These are phyloP conservation scores for Hypothenemus hampei DNA, from an alignment of 1,140 invertebrate species.

Conservation along the genomic window DNA sequence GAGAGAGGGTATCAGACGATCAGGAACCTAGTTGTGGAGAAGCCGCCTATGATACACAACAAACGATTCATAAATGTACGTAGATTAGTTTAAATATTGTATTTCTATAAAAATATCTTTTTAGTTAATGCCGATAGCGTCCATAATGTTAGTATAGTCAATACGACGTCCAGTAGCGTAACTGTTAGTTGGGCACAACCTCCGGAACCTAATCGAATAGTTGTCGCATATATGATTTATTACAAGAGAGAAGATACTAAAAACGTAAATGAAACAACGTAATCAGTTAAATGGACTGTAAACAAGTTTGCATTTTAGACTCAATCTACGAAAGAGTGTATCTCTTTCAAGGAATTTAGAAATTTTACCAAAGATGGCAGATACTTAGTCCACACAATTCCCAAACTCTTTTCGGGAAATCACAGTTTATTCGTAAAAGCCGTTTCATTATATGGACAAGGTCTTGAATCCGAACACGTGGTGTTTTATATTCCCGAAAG, in stretches of 20 bases:
- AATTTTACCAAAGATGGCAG: conserved; percentile 40
- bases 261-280: conserved; percentile 50
- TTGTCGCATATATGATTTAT: conserved; percentile 76
- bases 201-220: conserved; percentile 75
- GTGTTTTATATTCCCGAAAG: conserved; percentile 61
- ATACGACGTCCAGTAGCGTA: conserved; percentile 47
- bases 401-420: conserved; percentile 71
- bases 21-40: conserved; percentile 44
- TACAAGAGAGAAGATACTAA: conserved; percentile 60
- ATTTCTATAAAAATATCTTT: conserved; percentile 5
- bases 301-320: neutral
- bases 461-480: conserved; percentile 58
- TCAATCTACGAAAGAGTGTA: conserved; percentile 48
- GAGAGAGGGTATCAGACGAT: conserved; percentile 50
- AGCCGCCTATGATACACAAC: conserved; percentile 40
- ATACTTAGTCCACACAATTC: conserved; percentile 45
- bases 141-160: conserved; percentile 46
- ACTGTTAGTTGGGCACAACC: conserved; percentile 74
- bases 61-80: conserved; percentile 36
- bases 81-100: neutral
- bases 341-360: conserved; percentile 49
- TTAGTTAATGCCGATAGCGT: conserved; percentile 60
- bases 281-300: no score
- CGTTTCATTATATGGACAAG: conserved; percentile 70
- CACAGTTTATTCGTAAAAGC: conserved; percentile 76